Percentiles rank a stretch among this genome's conserved stretches.
Evolutionary conservation across 2,797 vertebrate genomes (phyloP).

Genomic region (Coilia nasus): DNA sequence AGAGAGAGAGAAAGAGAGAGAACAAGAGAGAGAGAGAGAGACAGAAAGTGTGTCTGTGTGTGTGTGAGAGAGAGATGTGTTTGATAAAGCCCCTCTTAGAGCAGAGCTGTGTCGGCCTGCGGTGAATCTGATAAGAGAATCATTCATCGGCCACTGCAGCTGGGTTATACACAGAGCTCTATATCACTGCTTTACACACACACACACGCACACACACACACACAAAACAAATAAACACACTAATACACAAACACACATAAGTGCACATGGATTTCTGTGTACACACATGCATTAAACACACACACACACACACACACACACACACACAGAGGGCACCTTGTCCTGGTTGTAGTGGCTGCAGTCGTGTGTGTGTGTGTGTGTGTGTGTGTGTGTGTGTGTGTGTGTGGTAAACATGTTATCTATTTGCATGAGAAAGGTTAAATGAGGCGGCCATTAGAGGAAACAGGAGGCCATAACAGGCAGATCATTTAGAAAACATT

Average conservation of each 20-base stretch:
- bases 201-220: constrained; percentile 23
- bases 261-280: not conserved
- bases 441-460: constrained; percentile 59
- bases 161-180: constrained; percentile 49
- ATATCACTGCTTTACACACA: constrained; percentile 30
- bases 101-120: constrained; percentile 56
- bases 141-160: constrained; percentile 59
- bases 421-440: constrained; percentile 54
- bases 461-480: constrained; percentile 71
- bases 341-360: not conserved
- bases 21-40: not conserved
- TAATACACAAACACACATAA: not conserved
- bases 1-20: not conserved
- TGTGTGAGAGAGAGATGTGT: not conserved
- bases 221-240: constrained; percentile 18
- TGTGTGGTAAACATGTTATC: constrained; percentile 62
- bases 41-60: constrained; percentile 22
- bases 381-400: constrained; percentile 10
- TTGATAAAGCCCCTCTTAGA: constrained; percentile 65
- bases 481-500: constrained; percentile 75
- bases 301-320: constrained; percentile 19
- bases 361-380: constrained; percentile 48
- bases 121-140: constrained; percentile 71
- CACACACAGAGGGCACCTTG: not conserved
- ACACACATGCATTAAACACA: not conserved